Percentiles rank a stretch among this genome's conserved stretches.
Conservation (phyloP, 2,113 vertebrate species). For the Zosterops pallidus region DNA sequence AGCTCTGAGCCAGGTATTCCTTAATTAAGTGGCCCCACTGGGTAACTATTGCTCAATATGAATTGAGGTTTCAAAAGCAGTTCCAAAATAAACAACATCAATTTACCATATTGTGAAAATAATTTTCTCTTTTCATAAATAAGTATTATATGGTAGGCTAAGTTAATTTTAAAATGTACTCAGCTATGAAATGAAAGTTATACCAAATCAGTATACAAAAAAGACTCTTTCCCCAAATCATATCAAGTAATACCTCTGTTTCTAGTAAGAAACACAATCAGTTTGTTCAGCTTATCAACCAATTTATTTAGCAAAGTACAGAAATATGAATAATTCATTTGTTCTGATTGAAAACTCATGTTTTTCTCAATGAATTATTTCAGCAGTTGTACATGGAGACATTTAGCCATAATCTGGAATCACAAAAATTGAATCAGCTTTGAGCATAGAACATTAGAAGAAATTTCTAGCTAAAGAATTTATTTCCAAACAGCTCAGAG, state of each 20-base stretch:
- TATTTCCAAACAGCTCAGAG: neutral
- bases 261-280: neutral
- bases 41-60: neutral
- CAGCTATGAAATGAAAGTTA: neutral
- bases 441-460: neutral
- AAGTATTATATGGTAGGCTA: neutral
- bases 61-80: neutral
- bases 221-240: neutral
- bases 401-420: neutral
- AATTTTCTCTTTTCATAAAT: neutral
- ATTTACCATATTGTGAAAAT: conserved; percentile 4
- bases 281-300: conserved; percentile 28
- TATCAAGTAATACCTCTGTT: conserved; percentile 13
- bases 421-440: conserved; percentile 39
- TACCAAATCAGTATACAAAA: neutral
- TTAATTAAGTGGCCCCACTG: conserved; percentile 1
- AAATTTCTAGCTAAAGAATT: conserved; percentile 26
- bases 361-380: conserved; percentile 47
- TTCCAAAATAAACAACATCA: neutral
- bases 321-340: conserved; percentile 29
- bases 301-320: conserved; percentile 38
- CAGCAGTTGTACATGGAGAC: neutral
- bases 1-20: neutral
- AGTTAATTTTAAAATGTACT: conserved; percentile 26
- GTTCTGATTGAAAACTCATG: conserved; percentile 32